Evolutionary conservation across 2,888 invertebrate genomes (phyloP), one percentile per base, ranked within the genome.

Genomic region (Koerneria pararmatus): DNA sequence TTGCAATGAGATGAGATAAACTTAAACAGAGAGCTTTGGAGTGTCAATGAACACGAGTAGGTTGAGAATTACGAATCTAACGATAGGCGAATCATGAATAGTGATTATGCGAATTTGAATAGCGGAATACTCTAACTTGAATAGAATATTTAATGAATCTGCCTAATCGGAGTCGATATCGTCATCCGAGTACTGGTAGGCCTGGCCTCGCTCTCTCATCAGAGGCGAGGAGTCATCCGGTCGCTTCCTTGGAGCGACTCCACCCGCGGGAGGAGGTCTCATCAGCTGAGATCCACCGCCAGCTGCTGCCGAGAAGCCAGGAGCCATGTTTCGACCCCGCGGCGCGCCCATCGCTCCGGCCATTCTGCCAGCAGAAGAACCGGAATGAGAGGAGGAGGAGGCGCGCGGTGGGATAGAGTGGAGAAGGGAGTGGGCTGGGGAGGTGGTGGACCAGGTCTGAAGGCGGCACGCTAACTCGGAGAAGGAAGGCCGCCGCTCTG

Each of bases 401-500:
- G 54, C 48, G 4, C 64, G 41, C 31, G 37, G 54, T 24, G 64
- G 29, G 11, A 41, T 19, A 15, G 11, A 11, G 8, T 57, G 57
- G 8, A 57, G 15, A 68, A 76, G n/a, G 69, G 70, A 56, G 68
- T 69, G 46, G 69, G 66, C n/a, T 66, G 62, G 51, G 67, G 54
- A 56, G 31, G 56, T 54, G 11, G 64, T 65, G 31, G 73, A 84
- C 90, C 91, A 91, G 57, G 89, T 88, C 74, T 89, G 88, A 64
- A 92, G 85, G n/a, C 93, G 89, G 79, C 89, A 88, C 75, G 91
- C 90, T 67, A 98, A 91, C 84, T 95, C 94, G 32, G 91, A 89
- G 85, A 98, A 98, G 78, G 90, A 89, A 0, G 98, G 98, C 77
- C 98, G 87, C 35, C 93, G 87, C 69, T 91, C 89, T 0, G 95